phyloP scores from a whole-genome alignment of 2,797 vertebrate genomes.

The Leptoclinus maculatus region DNA sequence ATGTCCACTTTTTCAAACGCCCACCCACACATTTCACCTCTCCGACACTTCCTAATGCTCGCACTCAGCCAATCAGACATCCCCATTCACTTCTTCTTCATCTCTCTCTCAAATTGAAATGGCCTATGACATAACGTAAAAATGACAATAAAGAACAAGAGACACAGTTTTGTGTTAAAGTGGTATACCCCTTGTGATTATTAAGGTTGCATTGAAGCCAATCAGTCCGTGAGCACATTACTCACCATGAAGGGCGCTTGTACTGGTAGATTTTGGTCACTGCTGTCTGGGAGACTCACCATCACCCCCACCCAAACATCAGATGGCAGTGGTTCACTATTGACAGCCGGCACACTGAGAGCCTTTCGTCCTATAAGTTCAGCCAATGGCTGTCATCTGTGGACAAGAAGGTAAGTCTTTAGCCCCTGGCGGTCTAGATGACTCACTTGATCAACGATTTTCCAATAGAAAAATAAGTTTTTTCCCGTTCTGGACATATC shows the following conservation, averaged over 20 bases:
- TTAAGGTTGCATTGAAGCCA: background rate
- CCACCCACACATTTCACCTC: slow-evolving; percentile 37
- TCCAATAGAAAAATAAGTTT: background rate
- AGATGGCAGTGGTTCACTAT: background rate
- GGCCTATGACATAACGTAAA: background rate
- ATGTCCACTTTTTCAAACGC: slow-evolving; percentile 10
- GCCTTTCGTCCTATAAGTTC: background rate
- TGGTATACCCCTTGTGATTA: background rate
- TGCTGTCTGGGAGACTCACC: background rate
- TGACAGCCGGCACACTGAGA: background rate
- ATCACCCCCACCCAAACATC: slow-evolving; percentile 3
- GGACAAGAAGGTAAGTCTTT: background rate
- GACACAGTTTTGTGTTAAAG: background rate
- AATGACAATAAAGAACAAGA: background rate
- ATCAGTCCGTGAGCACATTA: background rate
- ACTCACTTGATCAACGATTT: background rate
- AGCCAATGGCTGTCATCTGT: background rate
- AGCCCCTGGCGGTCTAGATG: background rate
- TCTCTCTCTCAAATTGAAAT: slow-evolving; percentile 13
- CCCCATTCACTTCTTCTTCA: slow-evolving; percentile 1
- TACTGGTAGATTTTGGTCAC: background rate
- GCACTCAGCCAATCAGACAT: slow-evolving; percentile 37
- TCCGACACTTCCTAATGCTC: slow-evolving; percentile 13
- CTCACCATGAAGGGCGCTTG: background rate
- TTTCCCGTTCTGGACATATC: background rate